Evolutionary conservation across 1,140 invertebrate species (phyloP), one percentile per base, ranked within the genome.

Genomic region (Zaprionus camerounensis): DNA sequence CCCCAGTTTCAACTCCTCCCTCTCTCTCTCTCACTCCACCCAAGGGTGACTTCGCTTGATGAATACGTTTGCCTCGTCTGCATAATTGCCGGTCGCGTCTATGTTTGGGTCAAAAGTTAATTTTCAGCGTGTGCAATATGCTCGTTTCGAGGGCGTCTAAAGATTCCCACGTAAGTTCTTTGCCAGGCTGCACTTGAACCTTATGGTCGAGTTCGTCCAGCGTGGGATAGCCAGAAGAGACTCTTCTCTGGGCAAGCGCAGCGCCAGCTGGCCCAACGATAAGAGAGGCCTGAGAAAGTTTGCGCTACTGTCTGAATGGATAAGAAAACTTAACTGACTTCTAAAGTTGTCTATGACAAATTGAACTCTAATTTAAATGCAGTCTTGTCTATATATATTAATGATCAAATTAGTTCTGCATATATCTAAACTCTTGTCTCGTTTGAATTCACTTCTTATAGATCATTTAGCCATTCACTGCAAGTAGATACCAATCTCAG

Each of bases 81-180:
- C 56, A 76, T 88, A 90, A 90, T 90, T 90, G 78, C 76, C 66
- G 81, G 80, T 71, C 61, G 63, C 41, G 61, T 73, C 41, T 59
- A 51, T 61, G 71, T 82, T 76, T 74, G 76, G 84, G 82, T 90
- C 82, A 90, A 82, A 90, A 90, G 86, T 90, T 90, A 90, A 85
- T 90, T 82, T 73, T 77, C 78, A 81, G 78, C 70, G 44, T 57
- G 28, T 26, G 53, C 53, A 51, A 65, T 24, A 31, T 38, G 53
- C 26, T 56, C 15, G 26, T 56, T 26, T 31, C 53, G 26, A 56
- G 38, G 44, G 34, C 28, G 26, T 31, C 51, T 61, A 71, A 88
- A 66, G 85, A 90, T 90, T 90, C 85, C 85, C 85, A 90, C 85
- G 86, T 90, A 70, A 68, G 69, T 69, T 63, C 53, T 73, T 68